Percentiles rank a stretch among this genome's conserved stretches.
Conservation (phyloP, 1,140 invertebrate species). For the Bathynomus jamesi region DNA sequence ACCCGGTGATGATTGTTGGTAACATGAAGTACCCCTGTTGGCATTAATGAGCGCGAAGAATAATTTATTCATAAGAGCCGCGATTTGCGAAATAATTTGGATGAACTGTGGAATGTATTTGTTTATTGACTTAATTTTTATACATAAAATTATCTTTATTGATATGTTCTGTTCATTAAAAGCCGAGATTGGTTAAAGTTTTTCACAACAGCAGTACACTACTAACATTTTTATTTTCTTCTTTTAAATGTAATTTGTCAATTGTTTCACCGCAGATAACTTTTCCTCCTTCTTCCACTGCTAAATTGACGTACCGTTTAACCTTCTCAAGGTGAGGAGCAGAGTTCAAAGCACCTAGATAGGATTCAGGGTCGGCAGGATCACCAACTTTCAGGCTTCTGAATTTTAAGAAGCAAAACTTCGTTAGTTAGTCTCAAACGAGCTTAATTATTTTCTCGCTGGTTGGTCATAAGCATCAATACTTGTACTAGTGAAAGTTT, state of each 20-base stretch:
- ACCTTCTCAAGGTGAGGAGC: constrained; percentile 51
- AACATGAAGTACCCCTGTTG: constrained; percentile 51
- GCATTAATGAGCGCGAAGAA: not conserved
- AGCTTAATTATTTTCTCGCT: too few species aligned
- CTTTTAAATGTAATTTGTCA: constrained; percentile 39
- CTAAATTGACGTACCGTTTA: constrained; percentile 43
- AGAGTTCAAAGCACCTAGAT: constrained; percentile 50
- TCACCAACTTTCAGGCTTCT: constrained; percentile 50
- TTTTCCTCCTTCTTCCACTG: constrained; percentile 41
- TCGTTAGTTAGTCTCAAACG: too few species aligned
- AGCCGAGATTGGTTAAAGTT: too few species aligned
- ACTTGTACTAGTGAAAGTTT: too few species aligned
- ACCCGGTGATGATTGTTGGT: constrained; percentile 49
- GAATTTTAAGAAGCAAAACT: constrained; percentile 10
- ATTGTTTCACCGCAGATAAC: constrained; percentile 39
- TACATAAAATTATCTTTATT: too few species aligned
- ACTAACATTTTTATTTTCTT: constrained; percentile 38
- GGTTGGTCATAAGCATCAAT: too few species aligned
- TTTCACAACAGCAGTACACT: too few species aligned
- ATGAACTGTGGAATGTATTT: too few species aligned
- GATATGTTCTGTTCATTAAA: too few species aligned
- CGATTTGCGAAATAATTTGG: too few species aligned
- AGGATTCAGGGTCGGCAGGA: constrained; percentile 43
- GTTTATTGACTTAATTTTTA: too few species aligned
- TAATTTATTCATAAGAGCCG: too few species aligned